Percentiles rank a stretch among this genome's conserved stretches.
Conservation (phyloP, 2,113 vertebrate genomes). For the Dunckerocampus dactyliophorus region DNA sequence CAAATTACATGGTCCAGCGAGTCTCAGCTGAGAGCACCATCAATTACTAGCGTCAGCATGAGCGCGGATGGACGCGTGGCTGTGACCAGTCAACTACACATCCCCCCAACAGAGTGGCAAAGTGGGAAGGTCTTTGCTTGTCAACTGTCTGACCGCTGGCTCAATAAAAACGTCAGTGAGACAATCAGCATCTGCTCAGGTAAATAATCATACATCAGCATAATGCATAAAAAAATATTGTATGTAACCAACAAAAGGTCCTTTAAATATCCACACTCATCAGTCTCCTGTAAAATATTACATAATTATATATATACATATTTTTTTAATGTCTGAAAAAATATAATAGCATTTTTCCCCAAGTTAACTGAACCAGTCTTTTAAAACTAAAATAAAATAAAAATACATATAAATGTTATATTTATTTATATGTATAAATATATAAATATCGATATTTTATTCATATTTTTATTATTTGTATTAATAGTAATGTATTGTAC, state of each 20-base stretch:
- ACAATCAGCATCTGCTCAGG: constrained; percentile 60
- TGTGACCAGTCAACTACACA: constrained; percentile 45
- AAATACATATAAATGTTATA: too few species aligned
- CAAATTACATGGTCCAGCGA: constrained; percentile 52
- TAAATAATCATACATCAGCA: constrained; percentile 23
- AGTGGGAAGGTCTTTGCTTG: constrained; percentile 47
- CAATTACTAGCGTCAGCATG: constrained; percentile 16
- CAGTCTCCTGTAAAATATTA: too few species aligned
- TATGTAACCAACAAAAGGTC: neutral
- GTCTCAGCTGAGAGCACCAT: neutral
- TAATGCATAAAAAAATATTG: neutral
- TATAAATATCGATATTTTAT: too few species aligned
- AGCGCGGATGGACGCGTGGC: constrained; percentile 37
- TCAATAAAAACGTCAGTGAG: rapidly evolving
- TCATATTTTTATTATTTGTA: too few species aligned
- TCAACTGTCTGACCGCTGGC: constrained; percentile 41
- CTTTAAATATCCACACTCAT: too few species aligned
- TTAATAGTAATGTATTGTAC: too few species aligned
- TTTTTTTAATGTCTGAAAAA: too few species aligned
- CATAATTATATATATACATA: too few species aligned
- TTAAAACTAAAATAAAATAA: too few species aligned
- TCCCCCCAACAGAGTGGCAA: constrained; percentile 53
- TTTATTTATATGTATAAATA: too few species aligned
- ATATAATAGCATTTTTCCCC: too few species aligned
- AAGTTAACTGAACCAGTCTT: too few species aligned